These are phyloP conservation scores for Hypotaenidia philippensis DNA, from an alignment of 2,797 vertebrate genomes.

Conservation along the genomic window DNA sequence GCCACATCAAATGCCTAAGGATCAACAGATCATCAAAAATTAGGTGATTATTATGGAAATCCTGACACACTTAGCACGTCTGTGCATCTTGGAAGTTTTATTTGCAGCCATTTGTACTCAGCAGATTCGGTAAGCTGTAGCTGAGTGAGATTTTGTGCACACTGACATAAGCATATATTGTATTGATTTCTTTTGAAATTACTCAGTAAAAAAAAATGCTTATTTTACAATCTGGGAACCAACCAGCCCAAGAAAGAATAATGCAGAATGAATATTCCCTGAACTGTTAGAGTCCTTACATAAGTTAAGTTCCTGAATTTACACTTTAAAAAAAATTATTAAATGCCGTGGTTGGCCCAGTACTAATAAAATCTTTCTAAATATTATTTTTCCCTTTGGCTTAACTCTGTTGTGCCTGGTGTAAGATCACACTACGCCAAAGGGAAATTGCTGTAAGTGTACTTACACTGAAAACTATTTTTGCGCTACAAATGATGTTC, in stretches of 20 bases:
- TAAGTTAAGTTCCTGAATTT: not conserved
- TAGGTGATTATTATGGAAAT: not conserved
- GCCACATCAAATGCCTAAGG: not conserved
- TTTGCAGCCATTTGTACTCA: slow-evolving; percentile 20
- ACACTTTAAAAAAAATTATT: not conserved
- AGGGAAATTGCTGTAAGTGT: not conserved
- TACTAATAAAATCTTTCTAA: not conserved
- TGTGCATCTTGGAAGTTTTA: not conserved
- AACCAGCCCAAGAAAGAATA: not conserved
- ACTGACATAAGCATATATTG: not conserved
- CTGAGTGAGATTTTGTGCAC: not conserved
- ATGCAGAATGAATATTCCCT: not conserved
- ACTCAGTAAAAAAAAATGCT: not conserved
- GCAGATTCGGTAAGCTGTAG: not conserved
- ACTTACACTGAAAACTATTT: not conserved
- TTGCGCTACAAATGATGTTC: not conserved
- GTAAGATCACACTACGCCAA: not conserved
- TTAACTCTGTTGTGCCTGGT: not conserved
- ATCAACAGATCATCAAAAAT: slow-evolving; percentile 1
- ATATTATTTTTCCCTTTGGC: not conserved
- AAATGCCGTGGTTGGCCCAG: not conserved
- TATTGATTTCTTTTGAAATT: slow-evolving; percentile 37
- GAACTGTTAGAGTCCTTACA: not conserved
- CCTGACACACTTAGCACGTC: not conserved
- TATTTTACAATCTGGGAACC: slow-evolving; percentile 12